Evolutionary conservation across 2,113 vertebrate species (phyloP).

Genomic region (Numenius arquata): DNA sequence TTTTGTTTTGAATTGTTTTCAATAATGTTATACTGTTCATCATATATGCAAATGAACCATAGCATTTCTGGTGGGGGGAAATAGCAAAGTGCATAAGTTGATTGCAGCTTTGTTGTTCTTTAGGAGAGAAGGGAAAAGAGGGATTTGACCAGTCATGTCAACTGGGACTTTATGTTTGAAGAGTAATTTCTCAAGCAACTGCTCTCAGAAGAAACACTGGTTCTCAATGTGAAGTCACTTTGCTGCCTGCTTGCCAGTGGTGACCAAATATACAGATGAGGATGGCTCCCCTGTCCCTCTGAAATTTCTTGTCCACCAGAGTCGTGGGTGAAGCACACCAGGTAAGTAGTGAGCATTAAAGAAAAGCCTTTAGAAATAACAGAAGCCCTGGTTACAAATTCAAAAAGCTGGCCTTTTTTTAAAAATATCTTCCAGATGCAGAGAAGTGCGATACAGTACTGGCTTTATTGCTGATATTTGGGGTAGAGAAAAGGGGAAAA

Average conservation of each 20-base stretch:
- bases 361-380: neutral
- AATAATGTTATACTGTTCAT: slow-evolving; percentile 26
- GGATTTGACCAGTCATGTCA: neutral
- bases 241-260: neutral
- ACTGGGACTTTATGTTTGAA: neutral
- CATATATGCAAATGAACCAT: slow-evolving; percentile 47
- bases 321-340: neutral
- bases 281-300: neutral
- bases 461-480: neutral
- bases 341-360: neutral
- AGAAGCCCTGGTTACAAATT: neutral
- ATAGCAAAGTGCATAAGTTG: neutral
- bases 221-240: neutral
- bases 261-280: neutral
- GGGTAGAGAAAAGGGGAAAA: neutral
- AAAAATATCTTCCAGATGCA: neutral
- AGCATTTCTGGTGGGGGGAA: neutral
- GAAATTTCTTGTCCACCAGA: neutral
- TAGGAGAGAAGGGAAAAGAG: neutral
- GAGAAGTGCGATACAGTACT: neutral
- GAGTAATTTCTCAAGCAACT: neutral
- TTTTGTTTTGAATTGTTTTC: slow-evolving; percentile 42
- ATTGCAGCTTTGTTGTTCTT: neutral
- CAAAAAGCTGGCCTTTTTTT: neutral
- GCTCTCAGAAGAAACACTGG: neutral